Percentiles rank a stretch among this genome's conserved stretches.
Conservation (phyloP, 1,140 invertebrate species). For the Pemphigus obesinymphae region DNA sequence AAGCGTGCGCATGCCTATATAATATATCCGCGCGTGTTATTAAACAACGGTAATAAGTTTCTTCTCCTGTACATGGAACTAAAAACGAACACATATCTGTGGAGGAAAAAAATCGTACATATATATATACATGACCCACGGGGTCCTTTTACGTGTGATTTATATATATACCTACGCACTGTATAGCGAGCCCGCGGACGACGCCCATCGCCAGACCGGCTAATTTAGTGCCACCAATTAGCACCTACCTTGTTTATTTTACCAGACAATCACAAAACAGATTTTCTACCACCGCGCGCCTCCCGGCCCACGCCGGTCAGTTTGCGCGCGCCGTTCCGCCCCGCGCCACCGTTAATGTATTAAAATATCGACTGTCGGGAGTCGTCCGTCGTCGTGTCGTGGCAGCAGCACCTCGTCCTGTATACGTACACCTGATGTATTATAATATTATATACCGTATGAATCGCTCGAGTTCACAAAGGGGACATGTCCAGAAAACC, state of each 20-base stretch:
- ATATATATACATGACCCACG: not conserved
- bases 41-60: not conserved
- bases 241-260: conserved; percentile 11
- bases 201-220: conserved; percentile 14
- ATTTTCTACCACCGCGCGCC: too few species aligned
- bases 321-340: not conserved
- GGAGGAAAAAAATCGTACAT: not conserved
- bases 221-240: conserved; percentile 28
- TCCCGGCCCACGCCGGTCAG: not conserved
- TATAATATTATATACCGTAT: too few species aligned
- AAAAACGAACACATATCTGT: too few species aligned
- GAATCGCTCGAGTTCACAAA: too few species aligned
- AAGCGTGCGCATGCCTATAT: not conserved
- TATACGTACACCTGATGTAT: too few species aligned
- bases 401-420: too few species aligned
- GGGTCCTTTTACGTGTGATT: conserved; percentile 3
- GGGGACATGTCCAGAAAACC: too few species aligned
- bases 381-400: too few species aligned
- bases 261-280: not conserved
- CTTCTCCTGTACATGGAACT: too few species aligned
- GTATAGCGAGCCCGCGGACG: not conserved
- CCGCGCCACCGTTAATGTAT: too few species aligned
- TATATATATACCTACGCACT: not conserved
- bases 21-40: not conserved
- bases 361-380: too few species aligned